Base-by-base conservation (phyloP, 2,113 vertebrate species). In the Maccullochella peelii region DNA sequence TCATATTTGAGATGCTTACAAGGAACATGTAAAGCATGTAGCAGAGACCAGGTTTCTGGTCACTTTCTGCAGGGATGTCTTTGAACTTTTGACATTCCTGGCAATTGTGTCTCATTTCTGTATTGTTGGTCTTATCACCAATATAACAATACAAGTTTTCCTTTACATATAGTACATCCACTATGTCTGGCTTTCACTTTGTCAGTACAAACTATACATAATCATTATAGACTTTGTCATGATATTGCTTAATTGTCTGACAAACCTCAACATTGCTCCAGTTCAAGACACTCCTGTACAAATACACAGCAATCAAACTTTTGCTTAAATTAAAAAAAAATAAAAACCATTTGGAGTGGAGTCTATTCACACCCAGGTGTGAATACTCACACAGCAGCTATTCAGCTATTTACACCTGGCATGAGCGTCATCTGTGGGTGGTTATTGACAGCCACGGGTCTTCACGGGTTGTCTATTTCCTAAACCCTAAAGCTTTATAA, bases 1-100 rank as follows among this genome's bases (percentile, higher is more conserved):
- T 84, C 25, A 47, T 40, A 54, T 71, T 49, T 69, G 15, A 42
- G 55, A 77, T 23, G 36, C 44, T 76, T 11, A 14, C 55, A 36
- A 70, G 42, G 61, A 78, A 49, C 50, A n/a, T 42, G n/a, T 6
- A 20, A 55, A 78, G 40, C 50, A n/a, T 42, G n/a, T 6, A 20
- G 52, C 49, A 67, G 38, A 50, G 21, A 44, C 10, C 23, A 42
- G 16, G 38, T 47, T 54, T 70, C 47, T 62, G 44, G 59, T 49
- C 61, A 50, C 54, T 11, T 38, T 47, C 27, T 52, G 25, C n/a
- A 11, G 20, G 16, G 36, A 23, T 21, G 12, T 44, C 15, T 62
- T 33, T n/a, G 25, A 33, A 25, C 55, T 6, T 54, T 18, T 49
- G 47, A 36, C 20, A 54, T 58, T n/a, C 38, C 21, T 73, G 71